Evolutionary conservation across 2,113 vertebrate genomes (phyloP).

Genomic region (Ramphastos sulfuratus): DNA sequence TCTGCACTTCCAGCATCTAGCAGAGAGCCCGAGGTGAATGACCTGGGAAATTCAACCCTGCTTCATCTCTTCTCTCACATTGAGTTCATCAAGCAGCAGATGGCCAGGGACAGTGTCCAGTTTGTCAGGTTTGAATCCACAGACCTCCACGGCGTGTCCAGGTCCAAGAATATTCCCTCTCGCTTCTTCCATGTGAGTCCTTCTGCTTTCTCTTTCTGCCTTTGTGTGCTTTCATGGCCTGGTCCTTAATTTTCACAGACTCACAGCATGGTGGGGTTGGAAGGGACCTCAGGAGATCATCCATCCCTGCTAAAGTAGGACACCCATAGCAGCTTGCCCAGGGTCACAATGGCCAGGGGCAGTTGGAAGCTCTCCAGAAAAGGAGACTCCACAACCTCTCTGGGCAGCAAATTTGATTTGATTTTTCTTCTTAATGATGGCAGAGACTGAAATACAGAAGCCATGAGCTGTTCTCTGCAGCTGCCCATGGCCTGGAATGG

Average conservation of each 20-base stretch:
- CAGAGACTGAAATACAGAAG: too few relatives aligned
- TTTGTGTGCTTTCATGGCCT: not conserved
- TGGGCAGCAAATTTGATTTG: too few relatives aligned
- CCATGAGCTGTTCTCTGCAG: too few relatives aligned
- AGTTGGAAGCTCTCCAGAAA: too few relatives aligned
- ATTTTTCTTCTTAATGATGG: too few relatives aligned
- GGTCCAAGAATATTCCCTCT: constrained; percentile 91
- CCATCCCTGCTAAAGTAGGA: too few relatives aligned
- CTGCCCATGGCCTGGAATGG: too few relatives aligned
- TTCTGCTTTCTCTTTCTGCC: not conserved
- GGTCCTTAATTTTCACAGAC: not conserved
- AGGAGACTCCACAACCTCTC: too few relatives aligned
- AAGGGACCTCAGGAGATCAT: too few relatives aligned
- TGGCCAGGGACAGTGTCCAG: constrained; percentile 83
- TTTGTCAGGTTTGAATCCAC: constrained; percentile 92
- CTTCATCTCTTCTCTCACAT: constrained; percentile 77
- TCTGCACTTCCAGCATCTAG: constrained; percentile 70
- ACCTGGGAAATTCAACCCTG: constrained; percentile 61
- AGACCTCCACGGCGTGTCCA: constrained; percentile 91
- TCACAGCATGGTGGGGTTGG: too few relatives aligned
- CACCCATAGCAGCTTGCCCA: too few relatives aligned
- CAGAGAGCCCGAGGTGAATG: constrained; percentile 59
- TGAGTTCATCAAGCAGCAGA: constrained; percentile 91
- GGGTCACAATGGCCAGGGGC: too few relatives aligned
- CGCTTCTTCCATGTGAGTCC: constrained; percentile 88